Evolutionary conservation across 1,140 invertebrate species (phyloP).

Genomic region (Nasonia longicornis): DNA sequence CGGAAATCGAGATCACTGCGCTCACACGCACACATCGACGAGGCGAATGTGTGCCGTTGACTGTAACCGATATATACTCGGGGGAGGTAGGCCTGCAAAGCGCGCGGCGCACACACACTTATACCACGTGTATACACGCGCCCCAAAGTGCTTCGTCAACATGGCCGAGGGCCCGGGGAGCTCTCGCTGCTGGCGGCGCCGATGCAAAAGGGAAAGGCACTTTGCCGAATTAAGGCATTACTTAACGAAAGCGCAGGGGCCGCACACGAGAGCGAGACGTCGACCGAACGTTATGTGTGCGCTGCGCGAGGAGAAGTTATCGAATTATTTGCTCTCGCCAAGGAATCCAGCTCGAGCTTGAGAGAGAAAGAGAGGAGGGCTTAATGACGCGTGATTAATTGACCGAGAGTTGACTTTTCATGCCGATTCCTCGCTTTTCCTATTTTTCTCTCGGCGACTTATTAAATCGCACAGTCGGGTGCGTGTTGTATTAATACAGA

Average conservation of each 20-base stretch:
- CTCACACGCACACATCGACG: too few species aligned
- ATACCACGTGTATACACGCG: slow-evolving; percentile 45
- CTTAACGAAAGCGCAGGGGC: slow-evolving; percentile 9
- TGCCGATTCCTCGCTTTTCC: not conserved
- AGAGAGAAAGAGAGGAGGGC: too few species aligned
- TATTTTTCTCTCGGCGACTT: not conserved
- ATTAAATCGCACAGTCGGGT: not conserved
- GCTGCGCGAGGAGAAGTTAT: not conserved
- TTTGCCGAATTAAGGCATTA: slow-evolving; percentile 48
- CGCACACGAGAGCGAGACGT: not conserved
- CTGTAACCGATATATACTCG: too few species aligned
- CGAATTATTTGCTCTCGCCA: slow-evolving; percentile 3
- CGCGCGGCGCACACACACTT: not conserved
- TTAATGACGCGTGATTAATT: slow-evolving; percentile 11
- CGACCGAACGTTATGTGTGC: not conserved
- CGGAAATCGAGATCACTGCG: too few species aligned
- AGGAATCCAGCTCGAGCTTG: not conserved
- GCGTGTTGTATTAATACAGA: too few species aligned
- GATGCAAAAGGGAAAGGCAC: slow-evolving; percentile 39
- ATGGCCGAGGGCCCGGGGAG: slow-evolving; percentile 44
- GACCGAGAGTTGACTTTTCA: not conserved
- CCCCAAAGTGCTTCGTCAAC: slow-evolving; percentile 56
- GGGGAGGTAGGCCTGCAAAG: too few species aligned
- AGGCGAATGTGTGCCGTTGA: too few species aligned
- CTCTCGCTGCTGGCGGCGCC: not conserved